phyloP scores from a whole-genome alignment of 2,888 invertebrate genomes.

The Dicyrtomina minuta region DNA sequence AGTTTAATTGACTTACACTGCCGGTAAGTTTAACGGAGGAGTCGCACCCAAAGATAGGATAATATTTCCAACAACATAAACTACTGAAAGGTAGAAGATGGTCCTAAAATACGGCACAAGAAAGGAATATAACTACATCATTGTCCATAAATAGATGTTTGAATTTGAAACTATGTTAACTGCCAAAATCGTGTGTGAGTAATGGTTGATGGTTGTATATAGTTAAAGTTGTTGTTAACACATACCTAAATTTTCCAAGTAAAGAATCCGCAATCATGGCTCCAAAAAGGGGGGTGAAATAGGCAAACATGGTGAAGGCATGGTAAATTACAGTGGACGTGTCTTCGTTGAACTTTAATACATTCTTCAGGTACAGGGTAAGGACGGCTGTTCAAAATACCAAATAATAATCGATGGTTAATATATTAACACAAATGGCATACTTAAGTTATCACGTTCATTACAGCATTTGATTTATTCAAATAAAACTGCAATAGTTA shows the following conservation, averaged over 20 bases:
- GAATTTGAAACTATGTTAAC: too few relatives aligned
- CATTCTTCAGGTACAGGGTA: slow-evolving; percentile 81
- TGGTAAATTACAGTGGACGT: slow-evolving; percentile 85
- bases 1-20: slow-evolving; percentile 28
- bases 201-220: too few relatives aligned
- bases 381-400: slow-evolving; percentile 76
- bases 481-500: too few relatives aligned
- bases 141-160: too few relatives aligned
- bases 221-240: too few relatives aligned
- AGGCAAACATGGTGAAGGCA: slow-evolving; percentile 82
- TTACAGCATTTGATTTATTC: too few relatives aligned
- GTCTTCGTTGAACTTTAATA: slow-evolving; percentile 71
- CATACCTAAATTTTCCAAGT: slow-evolving; percentile 82
- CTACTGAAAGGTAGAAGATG: slow-evolving; percentile 60
- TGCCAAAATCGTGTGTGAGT: too few relatives aligned
- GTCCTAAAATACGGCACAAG: slow-evolving; percentile 59
- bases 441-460: too few relatives aligned
- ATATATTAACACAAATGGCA: too few relatives aligned
- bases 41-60: slow-evolving; percentile 59
- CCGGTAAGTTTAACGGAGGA: slow-evolving; percentile 47
- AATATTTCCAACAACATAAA: slow-evolving; percentile 61
- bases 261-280: slow-evolving; percentile 91
- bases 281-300: slow-evolving; percentile 83
- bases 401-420: too few relatives aligned
- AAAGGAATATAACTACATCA: too few relatives aligned